These are phyloP conservation scores for Dendrolimus kikuchii DNA, from an alignment of 1,140 invertebrate genomes.

Conservation along the genomic window DNA sequence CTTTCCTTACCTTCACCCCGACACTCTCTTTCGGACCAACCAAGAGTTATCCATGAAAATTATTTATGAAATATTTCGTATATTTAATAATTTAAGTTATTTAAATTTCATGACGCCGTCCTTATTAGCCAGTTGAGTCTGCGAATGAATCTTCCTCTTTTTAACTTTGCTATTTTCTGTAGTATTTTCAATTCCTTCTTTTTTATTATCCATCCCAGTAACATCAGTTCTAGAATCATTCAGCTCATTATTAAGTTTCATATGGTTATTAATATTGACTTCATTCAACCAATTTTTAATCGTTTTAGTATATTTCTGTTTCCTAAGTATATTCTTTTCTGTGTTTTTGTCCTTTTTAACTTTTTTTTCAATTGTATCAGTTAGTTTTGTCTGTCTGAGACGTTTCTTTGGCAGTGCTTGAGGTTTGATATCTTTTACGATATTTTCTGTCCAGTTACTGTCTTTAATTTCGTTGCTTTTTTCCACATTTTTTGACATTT, in stretches of 20 bases:
- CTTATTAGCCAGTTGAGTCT: constrained; percentile 43
- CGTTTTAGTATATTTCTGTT: constrained; percentile 40
- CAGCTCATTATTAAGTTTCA: constrained; percentile 1
- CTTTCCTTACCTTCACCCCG: too few species aligned
- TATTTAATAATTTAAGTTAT: too few species aligned
- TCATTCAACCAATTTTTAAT: constrained; percentile 47
- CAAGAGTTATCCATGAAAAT: too few species aligned
- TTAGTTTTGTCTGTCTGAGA: constrained; percentile 6
- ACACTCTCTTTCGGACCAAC: too few species aligned
- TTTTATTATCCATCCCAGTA: neutral
- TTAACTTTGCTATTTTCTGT: constrained; percentile 1
- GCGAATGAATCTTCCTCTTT: constrained; percentile 26
- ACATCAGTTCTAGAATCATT: neutral
- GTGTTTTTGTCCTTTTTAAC: constrained; percentile 9
- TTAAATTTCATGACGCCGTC: constrained; percentile 48
- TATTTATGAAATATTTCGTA: too few species aligned
- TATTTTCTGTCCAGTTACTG: too few species aligned
- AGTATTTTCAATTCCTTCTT: neutral
- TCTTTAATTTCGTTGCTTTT: too few species aligned
- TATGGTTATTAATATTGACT: constrained; percentile 19
- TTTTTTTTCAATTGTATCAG: constrained; percentile 10
- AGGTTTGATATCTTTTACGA: too few species aligned
- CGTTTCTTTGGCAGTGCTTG: constrained; percentile 1
- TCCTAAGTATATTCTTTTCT: constrained; percentile 22
- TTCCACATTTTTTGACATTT: too few species aligned